phyloP scores from a whole-genome alignment of 1,140 invertebrate genomes.

The Lepidurus apus region DNA sequence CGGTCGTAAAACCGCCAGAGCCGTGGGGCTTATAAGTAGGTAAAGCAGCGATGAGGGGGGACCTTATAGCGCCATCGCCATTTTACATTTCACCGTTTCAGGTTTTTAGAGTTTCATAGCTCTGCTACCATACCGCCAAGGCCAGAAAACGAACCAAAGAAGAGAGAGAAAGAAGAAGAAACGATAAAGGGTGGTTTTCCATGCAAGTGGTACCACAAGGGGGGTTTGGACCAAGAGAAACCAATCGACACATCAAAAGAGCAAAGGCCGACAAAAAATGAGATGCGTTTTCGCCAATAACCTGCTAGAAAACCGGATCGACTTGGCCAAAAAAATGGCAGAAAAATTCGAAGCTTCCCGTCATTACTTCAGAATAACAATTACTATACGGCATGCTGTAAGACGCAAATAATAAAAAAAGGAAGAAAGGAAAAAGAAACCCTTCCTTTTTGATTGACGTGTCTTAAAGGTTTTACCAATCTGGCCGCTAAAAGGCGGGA shows the following conservation, averaged over 20 bases:
- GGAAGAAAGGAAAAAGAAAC: neutral
- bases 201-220: neutral
- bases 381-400: neutral
- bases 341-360: neutral
- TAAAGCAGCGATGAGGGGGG: slow-evolving; percentile 20
- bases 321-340: neutral
- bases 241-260: neutral
- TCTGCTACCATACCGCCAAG: slow-evolving; percentile 20
- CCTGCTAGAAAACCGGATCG: neutral
- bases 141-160: neutral
- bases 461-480: neutral
- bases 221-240: neutral
- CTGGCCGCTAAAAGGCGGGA: neutral
- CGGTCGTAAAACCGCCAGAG: slow-evolving; percentile 9
- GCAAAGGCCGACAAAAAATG: neutral
- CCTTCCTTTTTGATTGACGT: neutral
- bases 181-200: slow-evolving; percentile 15
- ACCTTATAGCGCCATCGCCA: slow-evolving; percentile 14
- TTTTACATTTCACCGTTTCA: slow-evolving; percentile 22
- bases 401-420: neutral
- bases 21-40: slow-evolving; percentile 11
- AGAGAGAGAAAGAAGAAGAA: neutral
- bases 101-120: slow-evolving; percentile 1
- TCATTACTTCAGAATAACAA: neutral
- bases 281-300: neutral